These are phyloP conservation scores for Streblospio benedicti DNA, from an alignment of 1,140 invertebrate genomes.

Conservation along the genomic window DNA sequence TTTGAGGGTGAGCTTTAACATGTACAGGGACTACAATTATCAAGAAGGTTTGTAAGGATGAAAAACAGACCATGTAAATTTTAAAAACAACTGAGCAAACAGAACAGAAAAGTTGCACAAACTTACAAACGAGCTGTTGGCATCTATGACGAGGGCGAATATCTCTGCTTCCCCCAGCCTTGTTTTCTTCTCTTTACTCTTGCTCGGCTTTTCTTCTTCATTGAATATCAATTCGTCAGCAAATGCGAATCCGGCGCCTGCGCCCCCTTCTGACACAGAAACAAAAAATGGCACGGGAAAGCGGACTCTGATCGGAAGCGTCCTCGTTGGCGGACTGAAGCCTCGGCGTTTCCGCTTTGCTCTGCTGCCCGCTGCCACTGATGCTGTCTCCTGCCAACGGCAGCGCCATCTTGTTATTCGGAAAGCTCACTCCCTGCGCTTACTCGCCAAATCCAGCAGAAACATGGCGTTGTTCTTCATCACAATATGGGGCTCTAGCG, in stretches of 20 bases:
- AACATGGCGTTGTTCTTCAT: constrained; percentile 93
- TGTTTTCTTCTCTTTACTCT: too few relatives aligned
- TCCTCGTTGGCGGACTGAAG: constrained; percentile 31
- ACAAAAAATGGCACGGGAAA: too few relatives aligned
- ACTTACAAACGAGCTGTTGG: too few relatives aligned
- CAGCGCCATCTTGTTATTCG: background rate
- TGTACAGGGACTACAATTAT: too few relatives aligned
- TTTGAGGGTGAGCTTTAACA: too few relatives aligned
- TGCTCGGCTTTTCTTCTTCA: constrained; percentile 34
- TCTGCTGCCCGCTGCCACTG: constrained; percentile 40
- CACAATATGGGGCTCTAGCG: constrained; percentile 61
- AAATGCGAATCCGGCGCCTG: constrained; percentile 41
- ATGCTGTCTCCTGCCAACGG: constrained; percentile 52
- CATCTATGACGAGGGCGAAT: too few relatives aligned
- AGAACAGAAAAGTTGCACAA: too few relatives aligned
- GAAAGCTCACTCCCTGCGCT: constrained; percentile 46
- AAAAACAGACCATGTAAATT: too few relatives aligned
- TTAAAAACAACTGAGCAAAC: too few relatives aligned
- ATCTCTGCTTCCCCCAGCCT: too few relatives aligned
- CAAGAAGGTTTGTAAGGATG: too few relatives aligned
- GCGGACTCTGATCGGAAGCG: constrained; percentile 40
- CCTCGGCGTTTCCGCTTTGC: constrained; percentile 39
- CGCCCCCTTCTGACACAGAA: constrained; percentile 34
- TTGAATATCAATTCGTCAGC: constrained; percentile 42
- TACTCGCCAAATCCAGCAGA: constrained; percentile 74